phyloP scores from a whole-genome alignment of 2,888 invertebrate genomes.

The Troides helena region DNA sequence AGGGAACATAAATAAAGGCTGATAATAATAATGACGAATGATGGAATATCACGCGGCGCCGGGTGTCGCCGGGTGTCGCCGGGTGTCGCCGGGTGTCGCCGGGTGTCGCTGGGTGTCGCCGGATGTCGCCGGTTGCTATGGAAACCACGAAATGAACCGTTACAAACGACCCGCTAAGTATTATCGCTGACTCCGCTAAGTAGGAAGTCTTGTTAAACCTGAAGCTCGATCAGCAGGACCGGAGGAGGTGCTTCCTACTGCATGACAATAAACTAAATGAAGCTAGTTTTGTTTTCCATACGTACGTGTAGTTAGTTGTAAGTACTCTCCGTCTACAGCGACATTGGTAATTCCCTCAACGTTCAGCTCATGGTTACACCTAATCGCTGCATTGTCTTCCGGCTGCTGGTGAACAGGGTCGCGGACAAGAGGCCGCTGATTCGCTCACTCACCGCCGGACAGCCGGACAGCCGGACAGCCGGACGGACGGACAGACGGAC shows the following conservation, averaged over 20 bases:
- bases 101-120: not conserved
- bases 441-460: not conserved
- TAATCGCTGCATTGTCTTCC: slow-evolving; percentile 23
- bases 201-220: slow-evolving; percentile 31
- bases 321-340: too few species aligned
- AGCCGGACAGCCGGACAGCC: not conserved
- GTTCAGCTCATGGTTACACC: not conserved
- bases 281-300: too few species aligned
- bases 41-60: too few species aligned
- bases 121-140: not conserved
- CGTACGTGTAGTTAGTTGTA: too few species aligned
- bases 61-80: too few species aligned
- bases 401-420: not conserved
- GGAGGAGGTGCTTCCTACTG: not conserved
- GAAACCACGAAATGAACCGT: slow-evolving; percentile 17
- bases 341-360: too few species aligned
- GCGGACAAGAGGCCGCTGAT: slow-evolving; percentile 21
- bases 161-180: slow-evolving; percentile 12
- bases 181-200: slow-evolving; percentile 23
- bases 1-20: too few species aligned
- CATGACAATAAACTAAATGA: not conserved
- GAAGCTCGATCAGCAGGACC: slow-evolving; percentile 19
- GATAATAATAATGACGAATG: too few species aligned
- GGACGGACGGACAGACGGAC: not conserved
- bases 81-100: too few species aligned